phyloP scores from a whole-genome alignment of 2,888 invertebrate species.

The Cecidostiba fungosa region DNA sequence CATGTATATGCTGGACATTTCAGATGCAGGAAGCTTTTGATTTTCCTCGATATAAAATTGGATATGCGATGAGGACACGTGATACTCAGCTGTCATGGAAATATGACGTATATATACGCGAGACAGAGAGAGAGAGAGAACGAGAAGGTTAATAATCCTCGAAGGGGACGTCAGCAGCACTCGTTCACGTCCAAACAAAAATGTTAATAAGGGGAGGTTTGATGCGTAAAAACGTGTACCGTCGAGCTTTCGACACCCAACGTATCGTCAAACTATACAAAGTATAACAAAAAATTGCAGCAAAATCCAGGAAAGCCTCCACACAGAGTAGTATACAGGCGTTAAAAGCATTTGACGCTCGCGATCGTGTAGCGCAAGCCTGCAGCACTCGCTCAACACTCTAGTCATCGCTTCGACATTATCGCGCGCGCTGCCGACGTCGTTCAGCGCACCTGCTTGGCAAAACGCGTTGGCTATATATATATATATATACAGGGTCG shows the following conservation, averaged over 20 bases:
- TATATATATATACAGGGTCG: background rate
- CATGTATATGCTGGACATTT: no score
- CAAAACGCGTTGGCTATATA: conserved; percentile 18
- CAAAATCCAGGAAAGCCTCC: no score
- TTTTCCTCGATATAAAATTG: no score
- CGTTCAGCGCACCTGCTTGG: conserved; percentile 47
- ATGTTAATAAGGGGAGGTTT: background rate
- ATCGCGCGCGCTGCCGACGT: conserved; percentile 4
- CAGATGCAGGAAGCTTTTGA: no score
- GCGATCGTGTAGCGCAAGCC: background rate
- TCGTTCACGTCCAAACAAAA: background rate
- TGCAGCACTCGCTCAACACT: background rate
- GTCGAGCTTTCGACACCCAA: background rate
- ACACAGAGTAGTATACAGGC: background rate
- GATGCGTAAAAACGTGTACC: background rate
- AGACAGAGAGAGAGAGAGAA: background rate
- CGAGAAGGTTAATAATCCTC: background rate
- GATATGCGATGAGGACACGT: no score
- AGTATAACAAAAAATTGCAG: no score
- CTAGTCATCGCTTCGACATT: conserved; percentile 36
- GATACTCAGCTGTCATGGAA: no score
- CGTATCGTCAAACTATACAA: no score
- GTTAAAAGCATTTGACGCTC: conserved; percentile 35
- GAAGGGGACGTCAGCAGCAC: conserved; percentile 24
- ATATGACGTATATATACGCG: no score